Evolutionary conservation across 2,113 vertebrate species (phyloP).

Genomic region (Eulemur macaco): DNA sequence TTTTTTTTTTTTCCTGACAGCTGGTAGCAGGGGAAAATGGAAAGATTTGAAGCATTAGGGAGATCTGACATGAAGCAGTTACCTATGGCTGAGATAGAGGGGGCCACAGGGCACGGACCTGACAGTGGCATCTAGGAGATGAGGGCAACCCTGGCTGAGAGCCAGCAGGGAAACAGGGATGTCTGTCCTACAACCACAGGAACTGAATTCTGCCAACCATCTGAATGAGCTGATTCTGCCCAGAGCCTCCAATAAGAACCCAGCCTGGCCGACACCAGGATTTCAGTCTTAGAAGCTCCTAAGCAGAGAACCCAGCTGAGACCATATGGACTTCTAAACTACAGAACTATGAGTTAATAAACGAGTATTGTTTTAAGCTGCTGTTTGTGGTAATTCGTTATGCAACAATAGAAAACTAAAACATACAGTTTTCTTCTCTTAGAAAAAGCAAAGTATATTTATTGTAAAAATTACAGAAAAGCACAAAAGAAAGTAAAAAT

Average conservation of each 20-base stretch:
- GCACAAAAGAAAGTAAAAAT: neutral
- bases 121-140: neutral
- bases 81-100: neutral
- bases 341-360: neutral
- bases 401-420: neutral
- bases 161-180: neutral
- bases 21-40: neutral
- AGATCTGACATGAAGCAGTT: neutral
- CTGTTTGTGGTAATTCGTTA: neutral
- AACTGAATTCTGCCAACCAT: neutral
- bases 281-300: neutral
- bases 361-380: neutral
- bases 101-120: neutral
- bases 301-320: neutral
- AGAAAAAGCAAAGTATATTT: neutral
- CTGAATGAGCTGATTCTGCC: neutral
- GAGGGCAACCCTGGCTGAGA: neutral
- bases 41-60: neutral
- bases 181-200: neutral
- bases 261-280: neutral
- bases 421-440: neutral
- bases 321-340: neutral
- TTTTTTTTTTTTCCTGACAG: neutral
- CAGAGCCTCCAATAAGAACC: neutral
- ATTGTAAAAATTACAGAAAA: neutral